These are phyloP conservation scores for Stenotaenia linearis DNA, from an alignment of 2,888 invertebrate species.

Conservation along the genomic window DNA sequence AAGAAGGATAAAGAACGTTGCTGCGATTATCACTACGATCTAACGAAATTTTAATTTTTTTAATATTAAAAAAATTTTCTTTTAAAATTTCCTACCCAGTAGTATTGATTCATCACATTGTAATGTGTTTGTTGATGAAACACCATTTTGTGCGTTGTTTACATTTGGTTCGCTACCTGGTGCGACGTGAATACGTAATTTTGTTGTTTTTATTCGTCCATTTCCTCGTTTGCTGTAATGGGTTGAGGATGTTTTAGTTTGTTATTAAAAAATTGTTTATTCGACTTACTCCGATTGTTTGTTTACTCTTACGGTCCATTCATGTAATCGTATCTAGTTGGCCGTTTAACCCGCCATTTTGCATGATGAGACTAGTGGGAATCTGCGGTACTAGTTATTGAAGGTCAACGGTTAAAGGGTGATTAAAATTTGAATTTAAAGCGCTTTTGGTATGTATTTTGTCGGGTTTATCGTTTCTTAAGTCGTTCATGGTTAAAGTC, in stretches of 20 bases:
- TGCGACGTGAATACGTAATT: background rate
- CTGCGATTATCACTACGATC: background rate
- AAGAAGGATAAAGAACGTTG: background rate
- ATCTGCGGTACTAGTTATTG: background rate
- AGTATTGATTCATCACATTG: constrained; percentile 17
- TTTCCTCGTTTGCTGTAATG: background rate
- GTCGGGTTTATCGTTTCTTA: too few relatives aligned
- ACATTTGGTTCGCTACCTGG: background rate
- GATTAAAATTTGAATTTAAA: background rate
- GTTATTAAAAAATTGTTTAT: background rate
- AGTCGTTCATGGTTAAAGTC: too few relatives aligned
- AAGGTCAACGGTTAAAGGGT: background rate
- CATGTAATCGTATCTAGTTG: background rate
- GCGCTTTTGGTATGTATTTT: too few relatives aligned
- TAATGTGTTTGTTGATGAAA: background rate
- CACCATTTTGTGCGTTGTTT: constrained; percentile 1
- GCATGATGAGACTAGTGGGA: background rate
- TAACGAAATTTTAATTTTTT: background rate
- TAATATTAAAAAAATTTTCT: background rate
- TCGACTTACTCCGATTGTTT: background rate
- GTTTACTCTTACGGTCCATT: background rate
- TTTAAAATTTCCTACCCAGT: background rate
- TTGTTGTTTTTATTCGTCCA: background rate
- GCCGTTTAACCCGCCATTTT: background rate
- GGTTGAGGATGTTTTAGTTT: background rate